Conservation (phyloP, 2,888 invertebrate genomes). For the Myopa testacea region DNA sequence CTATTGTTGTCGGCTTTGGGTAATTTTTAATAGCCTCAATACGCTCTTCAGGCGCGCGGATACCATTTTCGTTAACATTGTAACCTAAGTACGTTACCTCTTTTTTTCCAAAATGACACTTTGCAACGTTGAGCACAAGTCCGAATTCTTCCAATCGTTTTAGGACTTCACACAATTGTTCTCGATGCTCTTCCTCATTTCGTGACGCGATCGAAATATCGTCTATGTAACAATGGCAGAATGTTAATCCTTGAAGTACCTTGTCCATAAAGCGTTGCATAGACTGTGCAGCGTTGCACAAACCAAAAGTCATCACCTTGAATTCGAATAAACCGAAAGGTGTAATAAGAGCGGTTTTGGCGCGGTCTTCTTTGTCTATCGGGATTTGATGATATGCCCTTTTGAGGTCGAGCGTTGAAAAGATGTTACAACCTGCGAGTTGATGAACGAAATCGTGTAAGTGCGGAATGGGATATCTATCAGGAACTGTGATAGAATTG, state of each 20-base stretch:
- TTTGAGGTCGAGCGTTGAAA: conserved; percentile 44
- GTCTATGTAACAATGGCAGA: conserved; percentile 48
- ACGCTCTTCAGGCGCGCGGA: not conserved
- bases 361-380: conserved; percentile 19
- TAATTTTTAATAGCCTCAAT: conserved; percentile 24
- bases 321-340: conserved; percentile 54
- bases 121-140: not conserved
- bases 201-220: conserved; percentile 35
- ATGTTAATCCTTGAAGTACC: conserved; percentile 47
- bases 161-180: conserved; percentile 16
- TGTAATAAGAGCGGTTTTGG: conserved; percentile 37
- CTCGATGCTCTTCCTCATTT: conserved; percentile 23
- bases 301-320: conserved; percentile 56
- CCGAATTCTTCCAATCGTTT: not conserved
- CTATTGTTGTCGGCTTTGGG: conserved; percentile 20
- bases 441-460: conserved; percentile 23
- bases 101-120: not conserved
- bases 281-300: conserved; percentile 58
- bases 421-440: conserved; percentile 44
- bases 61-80: conserved; percentile 1
- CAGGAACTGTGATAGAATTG: too few relatives aligned
- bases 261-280: conserved; percentile 60
- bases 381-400: too few relatives aligned
- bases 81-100: not conserved
- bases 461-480: not conserved